Evolutionary conservation across 2,888 invertebrate genomes (phyloP), one percentile per base, ranked within the genome.

Genomic region (Rhabditophanes sp.): DNA sequence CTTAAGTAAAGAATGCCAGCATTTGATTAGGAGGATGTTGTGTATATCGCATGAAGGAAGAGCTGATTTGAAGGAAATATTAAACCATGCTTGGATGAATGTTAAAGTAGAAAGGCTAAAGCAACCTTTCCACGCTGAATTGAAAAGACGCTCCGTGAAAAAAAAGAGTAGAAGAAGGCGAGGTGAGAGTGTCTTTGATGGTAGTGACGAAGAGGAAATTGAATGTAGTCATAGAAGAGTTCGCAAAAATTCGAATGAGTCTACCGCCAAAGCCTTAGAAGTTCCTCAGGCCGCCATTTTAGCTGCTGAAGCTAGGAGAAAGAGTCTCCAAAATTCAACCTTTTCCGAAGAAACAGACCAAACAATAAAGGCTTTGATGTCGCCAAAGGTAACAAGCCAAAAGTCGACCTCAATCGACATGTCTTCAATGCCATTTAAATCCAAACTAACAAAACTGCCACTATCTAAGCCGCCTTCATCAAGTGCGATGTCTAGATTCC

Each of bases 1-100:
- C n/a, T n/a, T n/a, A n/a, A n/a, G n/a, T n/a, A n/a, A n/a, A 45
- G 45, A 45, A 15, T 50, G 45, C 27, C 39, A 36, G 17, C 21
- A 36, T 2, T 21, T 45, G 9, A 45, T 45, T 16, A 24, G 35
- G 11, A 25, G 30, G 8, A 49, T 47, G 30, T 30, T 45, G 7
- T 35, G 35, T 20, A 25, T 29, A 3, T 22, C 47, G 8, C 49
- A 47, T 9, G 33, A 44, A 16, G 23, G 37, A 4, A 37, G 45
- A 2, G 21, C 42, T 14, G 34, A 30, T 4, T 17, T 39, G 34
- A 25, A 25, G 21, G 39, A 39, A 19, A 41, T 39, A 25, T 25
- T 39, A 7, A 14, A 14, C 11, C 39, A 39, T 29, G 11, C 18
- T n/a, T 39, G 43, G 43, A 43, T 33, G 22, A 23, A 20, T n/a